A percentile compares a stretch with the other conserved stretches of the same genome.
These are phyloP conservation scores for Rynchops niger DNA, from an alignment of 2,113 vertebrate species.

Conservation along the genomic window DNA sequence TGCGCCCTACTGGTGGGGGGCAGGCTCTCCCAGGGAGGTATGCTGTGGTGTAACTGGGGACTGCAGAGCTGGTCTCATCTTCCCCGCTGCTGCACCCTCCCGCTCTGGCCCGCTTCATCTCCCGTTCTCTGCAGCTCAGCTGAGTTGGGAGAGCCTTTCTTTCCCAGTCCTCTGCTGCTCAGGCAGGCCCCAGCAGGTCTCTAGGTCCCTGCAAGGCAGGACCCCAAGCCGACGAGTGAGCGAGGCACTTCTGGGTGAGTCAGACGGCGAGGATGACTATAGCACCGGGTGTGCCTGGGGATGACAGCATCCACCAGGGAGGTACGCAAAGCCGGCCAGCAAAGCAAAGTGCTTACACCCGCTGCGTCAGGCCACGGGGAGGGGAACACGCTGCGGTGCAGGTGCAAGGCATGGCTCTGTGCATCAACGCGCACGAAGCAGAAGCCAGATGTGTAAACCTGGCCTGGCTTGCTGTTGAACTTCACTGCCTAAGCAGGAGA, in stretches of 20 bases:
- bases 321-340: background rate
- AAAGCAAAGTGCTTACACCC: background rate
- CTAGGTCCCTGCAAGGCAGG: background rate
- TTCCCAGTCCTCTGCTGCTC: background rate
- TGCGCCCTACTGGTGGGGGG: background rate
- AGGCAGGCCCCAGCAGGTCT: background rate
- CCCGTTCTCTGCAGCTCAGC: background rate
- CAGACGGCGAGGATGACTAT: background rate
- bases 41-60: fast-evolving
- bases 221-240: background rate
- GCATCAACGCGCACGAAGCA: fast-evolving
- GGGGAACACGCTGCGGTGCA: background rate
- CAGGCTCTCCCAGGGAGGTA: background rate
- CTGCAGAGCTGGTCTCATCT: background rate
- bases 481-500: background rate
- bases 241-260: background rate
- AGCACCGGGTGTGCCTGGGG: background rate
- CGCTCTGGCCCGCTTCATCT: background rate
- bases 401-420: background rate
- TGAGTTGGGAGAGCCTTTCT: background rate
- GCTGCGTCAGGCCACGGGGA: fast-evolving
- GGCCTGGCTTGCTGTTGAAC: background rate
- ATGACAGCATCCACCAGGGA: background rate
- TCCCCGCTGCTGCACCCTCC: background rate
- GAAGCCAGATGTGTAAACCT: background rate